Evolutionary conservation across 2,113 vertebrate genomes (phyloP).

Genomic region (Callopanchax toddi): DNA sequence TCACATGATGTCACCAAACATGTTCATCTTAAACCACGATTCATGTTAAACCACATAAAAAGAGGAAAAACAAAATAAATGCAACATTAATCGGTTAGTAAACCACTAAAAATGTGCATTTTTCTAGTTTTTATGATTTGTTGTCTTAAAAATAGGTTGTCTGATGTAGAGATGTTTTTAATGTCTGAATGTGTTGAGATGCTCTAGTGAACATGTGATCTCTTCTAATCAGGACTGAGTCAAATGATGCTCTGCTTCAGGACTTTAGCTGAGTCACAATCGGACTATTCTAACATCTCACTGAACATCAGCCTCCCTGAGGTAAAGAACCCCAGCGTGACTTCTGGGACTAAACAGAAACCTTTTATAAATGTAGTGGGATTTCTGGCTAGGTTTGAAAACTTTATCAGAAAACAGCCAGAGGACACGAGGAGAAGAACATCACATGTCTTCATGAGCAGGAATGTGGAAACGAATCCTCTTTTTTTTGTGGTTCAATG

Average conservation of each 20-base stretch:
- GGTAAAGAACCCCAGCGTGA: conserved; percentile 42
- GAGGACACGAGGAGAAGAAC: not conserved
- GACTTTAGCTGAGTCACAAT: conserved; percentile 15
- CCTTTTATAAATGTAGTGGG: not conserved
- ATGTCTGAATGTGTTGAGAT: not conserved
- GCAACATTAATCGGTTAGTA: too few relatives aligned
- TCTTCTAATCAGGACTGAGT: conserved; percentile 27
- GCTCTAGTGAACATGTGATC: not conserved
- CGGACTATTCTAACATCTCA: conserved; percentile 19
- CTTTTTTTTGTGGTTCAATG: conserved; percentile 4
- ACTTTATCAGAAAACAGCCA: not conserved
- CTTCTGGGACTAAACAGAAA: conserved; percentile 22
- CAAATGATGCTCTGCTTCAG: conserved; percentile 59
- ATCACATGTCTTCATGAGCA: conserved; percentile 23
- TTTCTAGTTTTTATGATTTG: too few relatives aligned
- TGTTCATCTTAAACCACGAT: too few relatives aligned
- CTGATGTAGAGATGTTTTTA: too few relatives aligned
- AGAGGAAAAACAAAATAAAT: too few relatives aligned
- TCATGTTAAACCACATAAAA: too few relatives aligned
- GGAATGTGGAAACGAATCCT: conserved; percentile 40
- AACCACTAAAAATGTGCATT: too few relatives aligned
- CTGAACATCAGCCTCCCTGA: conserved; percentile 18
- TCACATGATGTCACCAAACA: too few relatives aligned
- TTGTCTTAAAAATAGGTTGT: too few relatives aligned
- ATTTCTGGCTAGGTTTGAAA: not conserved